Evolutionary conservation across 2,797 vertebrate genomes (phyloP), one percentile per base, ranked within the genome.

Genomic region (Falco novaeseelandiae): DNA sequence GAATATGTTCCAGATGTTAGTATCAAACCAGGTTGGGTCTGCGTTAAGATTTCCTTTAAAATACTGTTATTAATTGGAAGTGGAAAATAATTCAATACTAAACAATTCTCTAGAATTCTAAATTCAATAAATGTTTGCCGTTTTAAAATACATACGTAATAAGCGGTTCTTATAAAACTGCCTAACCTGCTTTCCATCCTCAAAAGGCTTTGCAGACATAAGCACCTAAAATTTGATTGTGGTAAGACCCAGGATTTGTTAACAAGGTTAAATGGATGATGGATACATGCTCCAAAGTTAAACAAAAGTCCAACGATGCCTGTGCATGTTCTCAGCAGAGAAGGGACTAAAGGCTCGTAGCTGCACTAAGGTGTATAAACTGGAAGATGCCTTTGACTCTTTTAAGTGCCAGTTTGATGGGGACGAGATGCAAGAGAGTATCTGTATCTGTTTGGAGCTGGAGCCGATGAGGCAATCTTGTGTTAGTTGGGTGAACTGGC

Each of bases 1-100:
- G 94, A 98, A 97, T 98, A 77, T 78, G 77, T 98, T 98, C 97
- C 98, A 98, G 98, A 98, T 98, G 97, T 95, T 93, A 94, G 44
- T 85, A 94, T 97, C 80, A 95, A 87, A 62, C 44, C 91, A 90
- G 79, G 44, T 44, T 90, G 69, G 78, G 10, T 87, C 83, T 91
- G 44, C 83, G 16, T 88, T 76, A 95, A 66, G 84, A 83, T 85
- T 88, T 52, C n/a, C 86, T 83, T 71, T 73, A 51, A 87, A 93
- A 90, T 80, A 82, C 57, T 96, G 57, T 70, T 93, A 83, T 80
- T 96, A 93, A 90, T 94, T 89, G 72, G 54, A 95, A 93, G 65
- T 78, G 78, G 95, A 81, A 95, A 97, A 97, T 83, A 87, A 86
- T 87, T 97, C 29, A 77, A 26, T 83, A 48, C 9, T 71, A 19